Evolutionary conservation across 2,888 invertebrate species (phyloP), one percentile per base, ranked within the genome.

Genomic region (Congeria kusceri): DNA sequence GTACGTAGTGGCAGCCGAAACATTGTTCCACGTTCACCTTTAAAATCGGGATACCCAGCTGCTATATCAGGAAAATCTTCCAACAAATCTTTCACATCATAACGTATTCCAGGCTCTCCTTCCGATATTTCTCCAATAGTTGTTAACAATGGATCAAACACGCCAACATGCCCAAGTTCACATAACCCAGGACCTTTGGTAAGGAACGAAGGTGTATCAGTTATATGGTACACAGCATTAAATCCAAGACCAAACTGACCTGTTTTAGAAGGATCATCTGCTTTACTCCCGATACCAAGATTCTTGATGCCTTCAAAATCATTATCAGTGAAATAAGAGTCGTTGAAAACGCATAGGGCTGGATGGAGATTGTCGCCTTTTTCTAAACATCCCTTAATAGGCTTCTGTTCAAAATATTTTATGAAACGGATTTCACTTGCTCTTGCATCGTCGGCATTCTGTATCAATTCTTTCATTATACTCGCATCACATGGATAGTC

Each of bases 211-310:
- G 93, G 93, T 1, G 87, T 90, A 70, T 93, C 92, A 27, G 93
- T 92, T 13, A 93, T 61, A 78, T 92, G 89, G 77, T 92, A 93
- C 4, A 93, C 92, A 46, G 87, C 88, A 79, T 91, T 93, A 80
- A 93, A 92, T 0, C 92, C 92, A 20, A 92, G 89, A 28, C 92
- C 92, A 86, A 90, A 92, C 66, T 91, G 90, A 1, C 92, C 92
- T 1, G 90, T 91, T 68, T 91, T 91, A 66, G 88, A 83, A 7
- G 90, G 86, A 77, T 92, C 92, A 20, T 81, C 72, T 18, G 76
- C 56, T 76, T 92, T 92, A 68, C 90, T 90, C 7, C 92, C 92
- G 29, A 87, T 83, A 1, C 92, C 92, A 0, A 92, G 86, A 46
- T 85, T 83, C 56, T 90, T 89, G 53, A 92, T 92, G 18, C 92